Base-by-base conservation (phyloP, 2,888 invertebrate species). In the Pachymerium ferrugineum region DNA sequence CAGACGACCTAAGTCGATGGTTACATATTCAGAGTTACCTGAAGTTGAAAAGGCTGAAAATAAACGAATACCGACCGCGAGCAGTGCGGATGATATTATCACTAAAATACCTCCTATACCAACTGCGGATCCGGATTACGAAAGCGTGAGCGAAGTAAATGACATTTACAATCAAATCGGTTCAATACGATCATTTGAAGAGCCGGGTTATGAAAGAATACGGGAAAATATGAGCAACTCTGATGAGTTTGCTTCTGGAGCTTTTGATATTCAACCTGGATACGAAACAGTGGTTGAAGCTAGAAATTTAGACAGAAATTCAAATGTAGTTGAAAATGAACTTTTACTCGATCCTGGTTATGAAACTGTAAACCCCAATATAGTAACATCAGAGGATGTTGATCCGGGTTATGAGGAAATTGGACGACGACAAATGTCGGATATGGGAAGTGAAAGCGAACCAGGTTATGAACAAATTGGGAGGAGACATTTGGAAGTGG, bases 61-160 rank as follows among this genome's bases (percentile, higher is more conserved):
- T n/a, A n/a, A n/a, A n/a, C n/a, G n/a, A n/a, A n/a, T n/a, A n/a
- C n/a, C n/a, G n/a, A n/a, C n/a, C n/a, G n/a, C n/a, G n/a, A n/a
- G n/a, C n/a, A n/a, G 10, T n/a, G 31, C 31, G 3, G 19, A 14
- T 8, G 14, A 69, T 16, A 29, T 10, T 30, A 31, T 8, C 1
- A 22, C 30, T 16, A 69, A 33, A 33, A n/a, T n/a, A n/a, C n/a
- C n/a, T n/a, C n/a, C n/a, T n/a, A n/a, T n/a, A n/a, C n/a, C n/a
- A n/a, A n/a, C n/a, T n/a, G n/a, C 16, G 3, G 72, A 72, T 22
- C 72, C 72, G 5, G 72, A 54, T 28, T 72, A 72, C 22, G 72
- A 72, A 30, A 47, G 47, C 19, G 33, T 72, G 5, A 25, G 10
- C 1, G 71, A 71, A 28, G 22, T 33, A 22, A 22, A 14, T 22